Evolutionary conservation across 2,888 invertebrate genomes (phyloP).

Genomic region (Caenorhabditis sp.): DNA sequence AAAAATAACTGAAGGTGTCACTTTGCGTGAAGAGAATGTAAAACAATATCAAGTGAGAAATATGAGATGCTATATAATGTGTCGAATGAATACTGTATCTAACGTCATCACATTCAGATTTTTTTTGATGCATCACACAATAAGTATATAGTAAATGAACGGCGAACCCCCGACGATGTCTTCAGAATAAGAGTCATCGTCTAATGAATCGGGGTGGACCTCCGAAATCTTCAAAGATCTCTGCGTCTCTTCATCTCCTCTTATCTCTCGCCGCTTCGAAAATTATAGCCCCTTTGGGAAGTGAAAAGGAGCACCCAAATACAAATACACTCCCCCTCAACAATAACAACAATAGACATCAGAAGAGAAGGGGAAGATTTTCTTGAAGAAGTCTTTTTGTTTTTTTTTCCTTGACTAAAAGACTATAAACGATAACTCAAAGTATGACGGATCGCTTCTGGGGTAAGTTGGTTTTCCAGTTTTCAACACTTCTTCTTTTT

Average conservation of each 20-base stretch:
- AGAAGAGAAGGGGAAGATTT: not conserved
- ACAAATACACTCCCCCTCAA: slow-evolving; percentile 28
- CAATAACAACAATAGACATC: slow-evolving; percentile 47
- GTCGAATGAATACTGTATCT: slow-evolving; percentile 10
- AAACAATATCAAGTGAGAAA: slow-evolving; percentile 23
- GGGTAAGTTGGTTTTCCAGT: no score
- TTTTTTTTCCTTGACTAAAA: not conserved
- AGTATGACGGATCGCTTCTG: slow-evolving; percentile 44
- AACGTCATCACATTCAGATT: not conserved
- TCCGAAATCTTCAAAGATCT: slow-evolving; percentile 1
- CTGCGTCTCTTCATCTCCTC: slow-evolving; percentile 48
- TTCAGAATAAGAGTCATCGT: slow-evolving; percentile 42
- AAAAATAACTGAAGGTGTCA: slow-evolving; percentile 20
- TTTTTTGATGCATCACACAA: not conserved
- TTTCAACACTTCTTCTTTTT: slow-evolving; percentile 3
- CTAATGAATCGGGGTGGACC: slow-evolving; percentile 56
- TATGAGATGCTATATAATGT: slow-evolving; percentile 17
- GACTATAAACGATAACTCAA: slow-evolving; percentile 36
- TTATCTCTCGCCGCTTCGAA: slow-evolving; percentile 46
- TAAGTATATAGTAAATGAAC: slow-evolving; percentile 52
- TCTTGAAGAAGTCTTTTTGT: not conserved
- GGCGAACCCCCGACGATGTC: not conserved
- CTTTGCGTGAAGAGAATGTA: slow-evolving; percentile 1
- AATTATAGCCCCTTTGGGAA: slow-evolving; percentile 57
- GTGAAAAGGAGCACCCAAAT: not conserved